Percentiles rank a stretch among this genome's conserved stretches.
Conservation (phyloP, 2,797 vertebrate genomes). For the Australoheros facetus region DNA sequence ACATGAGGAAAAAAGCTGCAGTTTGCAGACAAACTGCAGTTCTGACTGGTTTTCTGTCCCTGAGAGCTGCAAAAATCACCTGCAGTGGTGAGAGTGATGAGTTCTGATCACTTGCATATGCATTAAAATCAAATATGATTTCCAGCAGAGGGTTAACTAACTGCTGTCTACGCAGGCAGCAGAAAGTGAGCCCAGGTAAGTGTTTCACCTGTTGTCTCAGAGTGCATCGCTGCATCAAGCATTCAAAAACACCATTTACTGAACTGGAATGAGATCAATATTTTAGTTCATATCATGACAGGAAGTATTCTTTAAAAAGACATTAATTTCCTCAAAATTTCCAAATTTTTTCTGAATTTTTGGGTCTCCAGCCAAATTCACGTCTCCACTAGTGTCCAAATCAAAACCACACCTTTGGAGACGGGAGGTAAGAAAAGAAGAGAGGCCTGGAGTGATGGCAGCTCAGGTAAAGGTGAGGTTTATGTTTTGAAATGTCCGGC, state of each 20-base stretch:
- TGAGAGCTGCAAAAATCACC: neutral
- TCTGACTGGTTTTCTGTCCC: neutral
- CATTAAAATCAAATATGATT: neutral
- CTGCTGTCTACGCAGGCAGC: neutral
- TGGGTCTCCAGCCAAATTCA: rapidly evolving
- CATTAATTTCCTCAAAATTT: neutral
- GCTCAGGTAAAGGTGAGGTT: rapidly evolving
- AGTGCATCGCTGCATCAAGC: neutral
- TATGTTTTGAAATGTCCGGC: neutral
- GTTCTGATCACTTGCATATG: rapidly evolving
- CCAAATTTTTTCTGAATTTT: too few species aligned
- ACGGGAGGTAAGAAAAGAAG: neutral
- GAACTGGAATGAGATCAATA: too few species aligned
- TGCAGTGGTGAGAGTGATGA: neutral
- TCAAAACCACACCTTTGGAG: rapidly evolving
- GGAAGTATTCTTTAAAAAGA: neutral
- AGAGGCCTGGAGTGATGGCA: neutral
- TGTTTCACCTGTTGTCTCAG: neutral
- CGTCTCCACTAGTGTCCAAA: neutral
- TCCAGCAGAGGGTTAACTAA: neutral
- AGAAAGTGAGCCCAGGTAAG: neutral
- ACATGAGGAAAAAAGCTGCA: too few species aligned
- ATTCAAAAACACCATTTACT: too few species aligned
- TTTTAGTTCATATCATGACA: too few species aligned
- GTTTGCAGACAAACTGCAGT: neutral